Evolutionary conservation across 92 coral and sea anemone species (phyloP).

Genomic region (Palythoa grandiflora): DNA sequence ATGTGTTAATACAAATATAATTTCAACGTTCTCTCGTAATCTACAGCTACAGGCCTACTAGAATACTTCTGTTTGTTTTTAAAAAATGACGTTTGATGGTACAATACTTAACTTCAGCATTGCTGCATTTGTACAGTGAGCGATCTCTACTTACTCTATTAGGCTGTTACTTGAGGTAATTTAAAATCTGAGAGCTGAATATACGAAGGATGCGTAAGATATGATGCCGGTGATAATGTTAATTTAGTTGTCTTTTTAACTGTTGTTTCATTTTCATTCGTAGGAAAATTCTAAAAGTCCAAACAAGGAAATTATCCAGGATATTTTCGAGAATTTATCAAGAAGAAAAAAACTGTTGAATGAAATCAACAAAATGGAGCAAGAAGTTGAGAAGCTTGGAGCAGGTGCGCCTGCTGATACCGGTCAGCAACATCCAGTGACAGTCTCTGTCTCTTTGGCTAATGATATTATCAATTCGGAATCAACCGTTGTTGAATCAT

Average conservation of each 20-base stretch:
- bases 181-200: too few relatives aligned
- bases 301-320: conserved; percentile 72
- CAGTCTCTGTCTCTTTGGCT: background rate
- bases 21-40: too few relatives aligned
- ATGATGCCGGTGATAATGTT: background rate
- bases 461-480: background rate
- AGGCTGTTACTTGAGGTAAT: too few relatives aligned
- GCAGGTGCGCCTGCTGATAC: background rate
- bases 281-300: conserved; percentile 17
- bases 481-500: background rate
- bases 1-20: too few relatives aligned
- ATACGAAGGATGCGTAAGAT: too few relatives aligned
- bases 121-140: too few relatives aligned
- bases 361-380: conserved; percentile 76
- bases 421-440: background rate
- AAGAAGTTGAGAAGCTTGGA: conserved; percentile 66
- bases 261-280: background rate
- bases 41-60: too few relatives aligned
- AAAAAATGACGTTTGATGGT: too few relatives aligned
- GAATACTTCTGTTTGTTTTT: too few relatives aligned
- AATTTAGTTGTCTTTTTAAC: background rate
- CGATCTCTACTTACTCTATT: too few relatives aligned
- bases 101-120: too few relatives aligned
- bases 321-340: conserved; percentile 73
- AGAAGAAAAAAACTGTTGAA: conserved; percentile 79